Base-by-base conservation (phyloP, 2,113 vertebrate genomes). In the Danionella cerebrum region DNA sequence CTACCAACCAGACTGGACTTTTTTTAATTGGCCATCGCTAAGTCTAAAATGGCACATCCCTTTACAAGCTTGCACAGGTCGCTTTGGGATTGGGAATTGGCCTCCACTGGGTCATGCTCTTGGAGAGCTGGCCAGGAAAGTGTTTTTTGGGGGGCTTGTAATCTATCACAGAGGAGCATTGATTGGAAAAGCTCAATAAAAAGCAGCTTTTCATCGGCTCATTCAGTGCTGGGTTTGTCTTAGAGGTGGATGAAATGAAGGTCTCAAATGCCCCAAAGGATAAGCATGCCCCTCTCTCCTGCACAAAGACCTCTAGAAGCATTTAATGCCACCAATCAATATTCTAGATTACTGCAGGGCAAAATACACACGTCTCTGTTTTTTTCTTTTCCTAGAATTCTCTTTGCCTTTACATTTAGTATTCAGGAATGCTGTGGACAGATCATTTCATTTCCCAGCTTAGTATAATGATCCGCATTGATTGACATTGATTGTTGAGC, bases 111-210 rank as follows among this genome's bases (percentile, higher is more conserved):
- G 51, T 71, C 69, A 54, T 77, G 76, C 79, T 72, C 70, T 22
- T 74, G 70, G 73, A 71, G 52, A 65, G 54, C 22, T 25, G 36
- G 22, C 45, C 63, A 69, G 71, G 67, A 63, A 62, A 59, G 63
- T 67, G 74, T 78, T 78, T 70, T 82, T 76, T 65, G 51, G 76
- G 83, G 83, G 79, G 74, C 82, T 76, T 75, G 81, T 82, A 74
- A 65, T 27, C 78, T 55, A 71, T 82, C 80, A 80, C 75, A 74
- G 72, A 76, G 76, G 70, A 66, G 69, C 84, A 86, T 87, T 85
- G 86, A 85, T 85, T 86, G 79, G 74, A 76, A 74, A 71, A 82
- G 78, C 77, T 84, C 83, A 86, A 84, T 87, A 86, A 78, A 80
- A 71, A 50, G 63, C 74, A 66, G 74, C 81, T 84, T 89, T 87